Evolutionary conservation across 2,888 invertebrate species (phyloP).

Genomic region (Drosophila paranaensis): DNA sequence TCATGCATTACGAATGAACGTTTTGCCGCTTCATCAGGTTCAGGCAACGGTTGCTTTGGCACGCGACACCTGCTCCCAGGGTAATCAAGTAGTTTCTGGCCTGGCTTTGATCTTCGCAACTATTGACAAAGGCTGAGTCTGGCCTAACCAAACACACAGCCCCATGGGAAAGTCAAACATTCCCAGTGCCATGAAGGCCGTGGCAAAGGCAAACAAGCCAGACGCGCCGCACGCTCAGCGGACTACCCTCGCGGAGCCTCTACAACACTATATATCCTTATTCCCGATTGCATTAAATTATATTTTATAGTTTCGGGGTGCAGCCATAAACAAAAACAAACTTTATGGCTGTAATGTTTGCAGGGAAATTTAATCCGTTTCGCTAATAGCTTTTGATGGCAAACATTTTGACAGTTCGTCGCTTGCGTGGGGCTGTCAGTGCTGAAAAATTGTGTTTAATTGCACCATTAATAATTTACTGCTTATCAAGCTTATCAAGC

Average conservation of each 20-base stretch:
- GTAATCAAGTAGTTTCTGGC: conserved; percentile 47
- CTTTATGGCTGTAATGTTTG: conserved; percentile 22
- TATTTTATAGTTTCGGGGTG: conserved; percentile 59
- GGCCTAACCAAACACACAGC: conserved; percentile 56
- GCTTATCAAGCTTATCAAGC: conserved; percentile 29
- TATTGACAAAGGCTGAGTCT: conserved; percentile 65
- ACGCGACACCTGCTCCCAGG: conserved; percentile 39
- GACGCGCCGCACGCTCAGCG: conserved; percentile 39
- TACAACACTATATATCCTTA: not conserved
- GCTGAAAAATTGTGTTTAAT: conserved; percentile 36
- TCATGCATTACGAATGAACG: conserved; percentile 45
- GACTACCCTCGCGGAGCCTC: conserved; percentile 15
- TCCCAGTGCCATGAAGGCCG: conserved; percentile 35
- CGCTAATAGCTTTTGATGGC: conserved; percentile 62
- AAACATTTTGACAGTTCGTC: conserved; percentile 58
- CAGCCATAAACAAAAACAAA: conserved; percentile 3
- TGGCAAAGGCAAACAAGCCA: conserved; percentile 54
- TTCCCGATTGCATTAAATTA: conserved; percentile 34
- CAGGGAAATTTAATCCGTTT: conserved; percentile 67
- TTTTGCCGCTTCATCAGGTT: conserved; percentile 38
- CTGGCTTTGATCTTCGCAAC: conserved; percentile 67
- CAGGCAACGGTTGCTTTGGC: conserved; percentile 13
- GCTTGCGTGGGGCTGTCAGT: conserved; percentile 12
- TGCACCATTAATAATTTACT: conserved; percentile 56
- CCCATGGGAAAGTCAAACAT: conserved; percentile 70